These are phyloP conservation scores for Drosophila sechellia DNA, from an alignment of 1,140 invertebrate species.

Conservation along the genomic window DNA sequence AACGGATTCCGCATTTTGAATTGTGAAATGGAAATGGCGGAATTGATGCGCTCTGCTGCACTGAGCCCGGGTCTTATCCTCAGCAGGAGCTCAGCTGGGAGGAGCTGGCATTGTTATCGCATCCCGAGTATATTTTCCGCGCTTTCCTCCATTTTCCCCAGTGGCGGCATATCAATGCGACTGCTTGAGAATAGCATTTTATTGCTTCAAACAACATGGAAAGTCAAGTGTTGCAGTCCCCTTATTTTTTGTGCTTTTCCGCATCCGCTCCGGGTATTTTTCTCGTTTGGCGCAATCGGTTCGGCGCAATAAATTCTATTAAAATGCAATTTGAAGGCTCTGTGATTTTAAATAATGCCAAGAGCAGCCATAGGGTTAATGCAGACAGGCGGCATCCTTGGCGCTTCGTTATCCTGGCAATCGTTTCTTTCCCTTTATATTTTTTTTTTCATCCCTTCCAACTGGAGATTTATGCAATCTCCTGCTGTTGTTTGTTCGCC, in stretches of 20 bases:
- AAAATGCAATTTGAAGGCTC: constrained; percentile 82
- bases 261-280: constrained; percentile 24
- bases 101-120: constrained; percentile 62
- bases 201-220: constrained; percentile 75
- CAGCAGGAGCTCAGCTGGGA: constrained; percentile 17
- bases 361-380: constrained; percentile 59
- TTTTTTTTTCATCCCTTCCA: constrained; percentile 19
- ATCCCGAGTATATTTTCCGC: constrained; percentile 29
- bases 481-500: constrained; percentile 34
- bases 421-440: constrained; percentile 13
- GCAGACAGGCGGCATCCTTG: constrained; percentile 48
- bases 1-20: constrained; percentile 67
- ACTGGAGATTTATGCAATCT: constrained; percentile 70
- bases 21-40: constrained; percentile 52
- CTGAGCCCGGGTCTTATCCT: constrained; percentile 25
- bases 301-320: constrained; percentile 81
- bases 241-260: constrained; percentile 11
- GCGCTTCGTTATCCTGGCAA: constrained; percentile 52
- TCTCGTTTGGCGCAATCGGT: constrained; percentile 53
- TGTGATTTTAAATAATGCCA: constrained; percentile 81
- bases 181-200: constrained; percentile 73
- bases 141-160: constrained; percentile 2
- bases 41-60: constrained; percentile 77
- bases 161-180: constrained; percentile 52
- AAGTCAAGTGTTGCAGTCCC: constrained; percentile 80